Conservation (phyloP, 2,113 vertebrate genomes). For the Orthonyx spaldingii region DNA sequence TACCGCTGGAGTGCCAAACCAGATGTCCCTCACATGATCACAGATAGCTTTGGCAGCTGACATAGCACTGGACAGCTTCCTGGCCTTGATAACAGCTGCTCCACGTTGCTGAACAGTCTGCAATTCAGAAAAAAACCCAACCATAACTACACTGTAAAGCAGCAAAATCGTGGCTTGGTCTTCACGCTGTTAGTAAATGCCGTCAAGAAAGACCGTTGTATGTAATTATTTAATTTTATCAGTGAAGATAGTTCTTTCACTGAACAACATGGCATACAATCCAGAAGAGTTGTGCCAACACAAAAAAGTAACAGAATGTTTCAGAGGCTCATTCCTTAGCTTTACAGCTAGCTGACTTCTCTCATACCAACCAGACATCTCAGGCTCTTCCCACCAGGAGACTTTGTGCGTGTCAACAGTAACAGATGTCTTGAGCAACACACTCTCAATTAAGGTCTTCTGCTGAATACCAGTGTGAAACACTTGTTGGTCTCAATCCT, state of each 20-base stretch:
- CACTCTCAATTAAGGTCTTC: not conserved
- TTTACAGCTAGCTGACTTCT: not conserved
- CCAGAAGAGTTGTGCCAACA: not conserved
- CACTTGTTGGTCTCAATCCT: not conserved
- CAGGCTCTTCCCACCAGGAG: not conserved
- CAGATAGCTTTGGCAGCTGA: slow-evolving; percentile 97
- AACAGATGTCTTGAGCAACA: not conserved
- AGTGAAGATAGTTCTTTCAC: not conserved
- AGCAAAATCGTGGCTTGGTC: not conserved
- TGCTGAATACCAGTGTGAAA: not conserved
- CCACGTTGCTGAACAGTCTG: slow-evolving; percentile 95
- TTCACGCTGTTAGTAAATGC: not conserved
- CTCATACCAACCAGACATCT: not conserved
- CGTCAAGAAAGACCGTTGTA: rapidly evolving
- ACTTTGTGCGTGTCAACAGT: not conserved
- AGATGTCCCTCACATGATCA: slow-evolving; percentile 93
- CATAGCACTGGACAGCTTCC: slow-evolving; percentile 97
- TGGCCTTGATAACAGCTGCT: slow-evolving; percentile 91
- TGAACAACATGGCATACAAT: not conserved
- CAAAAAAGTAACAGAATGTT: not conserved
- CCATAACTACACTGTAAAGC: not conserved
- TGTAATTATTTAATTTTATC: not conserved
- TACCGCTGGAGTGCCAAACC: slow-evolving; percentile 91
- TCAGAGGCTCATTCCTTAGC: not conserved
- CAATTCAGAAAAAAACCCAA: not conserved